phyloP scores from a whole-genome alignment of 2,888 invertebrate genomes.

The Euproctis similis region DNA sequence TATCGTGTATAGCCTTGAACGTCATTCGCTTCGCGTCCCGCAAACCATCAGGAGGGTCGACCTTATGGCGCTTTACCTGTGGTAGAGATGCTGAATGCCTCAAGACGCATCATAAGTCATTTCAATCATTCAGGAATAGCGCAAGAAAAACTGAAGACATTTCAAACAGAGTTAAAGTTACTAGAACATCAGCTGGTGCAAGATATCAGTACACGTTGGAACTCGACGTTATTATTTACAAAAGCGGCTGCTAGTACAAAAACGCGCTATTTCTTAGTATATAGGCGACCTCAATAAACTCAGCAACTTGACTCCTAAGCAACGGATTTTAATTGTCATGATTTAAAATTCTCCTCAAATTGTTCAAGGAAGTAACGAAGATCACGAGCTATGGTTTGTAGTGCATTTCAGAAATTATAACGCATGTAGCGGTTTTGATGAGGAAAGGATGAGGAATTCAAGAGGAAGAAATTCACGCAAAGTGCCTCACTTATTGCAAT shows the following conservation, averaged over 20 bases:
- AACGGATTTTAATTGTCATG: background rate
- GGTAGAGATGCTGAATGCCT: no score
- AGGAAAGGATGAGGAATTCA: background rate
- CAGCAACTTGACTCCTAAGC: conserved; percentile 1
- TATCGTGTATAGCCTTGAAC: no score
- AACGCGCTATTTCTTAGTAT: conserved; percentile 6
- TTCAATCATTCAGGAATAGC: no score
- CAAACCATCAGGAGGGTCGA: no score
- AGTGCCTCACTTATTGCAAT: no score
- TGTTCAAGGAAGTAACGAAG: conserved; percentile 3
- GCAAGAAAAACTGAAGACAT: no score
- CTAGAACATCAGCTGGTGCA: background rate
- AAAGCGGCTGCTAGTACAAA: conserved; percentile 10
- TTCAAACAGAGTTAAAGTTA: conserved; percentile 5
- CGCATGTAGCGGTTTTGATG: background rate
- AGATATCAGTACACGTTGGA: conserved; percentile 1
- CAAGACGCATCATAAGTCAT: no score
- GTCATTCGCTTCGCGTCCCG: no score
- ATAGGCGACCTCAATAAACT: conserved; percentile 2
- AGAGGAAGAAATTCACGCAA: conserved; percentile 10
- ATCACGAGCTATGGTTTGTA: conserved; percentile 2
- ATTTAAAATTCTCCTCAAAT: conserved; percentile 20
- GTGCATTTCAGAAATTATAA: background rate
- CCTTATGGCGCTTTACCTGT: no score
- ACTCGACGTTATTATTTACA: conserved; percentile 2